A percentile compares a stretch with the other conserved stretches of the same genome.
phyloP scores from a whole-genome alignment of 2,113 vertebrate genomes.

The Sigmodon hispidus region DNA sequence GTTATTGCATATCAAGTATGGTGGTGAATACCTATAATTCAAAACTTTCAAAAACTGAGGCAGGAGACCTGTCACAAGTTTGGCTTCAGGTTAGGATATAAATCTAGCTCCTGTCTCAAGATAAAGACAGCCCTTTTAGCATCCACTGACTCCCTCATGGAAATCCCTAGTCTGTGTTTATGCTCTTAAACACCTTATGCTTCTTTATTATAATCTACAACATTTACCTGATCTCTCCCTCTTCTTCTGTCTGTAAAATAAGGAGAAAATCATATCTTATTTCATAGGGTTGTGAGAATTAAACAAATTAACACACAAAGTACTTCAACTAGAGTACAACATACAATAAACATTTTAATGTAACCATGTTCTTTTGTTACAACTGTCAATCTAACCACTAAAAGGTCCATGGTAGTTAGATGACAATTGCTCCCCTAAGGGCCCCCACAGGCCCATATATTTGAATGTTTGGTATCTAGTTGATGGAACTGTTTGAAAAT shows the following conservation, averaged over 20 bases:
- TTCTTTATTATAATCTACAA: conserved; percentile 41
- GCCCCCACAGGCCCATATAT: background rate
- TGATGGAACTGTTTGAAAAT: background rate
- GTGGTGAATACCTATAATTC: background rate
- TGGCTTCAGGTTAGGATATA: background rate
- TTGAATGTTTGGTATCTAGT: background rate
- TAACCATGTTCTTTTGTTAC: conserved; percentile 29
- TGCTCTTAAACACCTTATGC: background rate
- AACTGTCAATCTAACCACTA: background rate
- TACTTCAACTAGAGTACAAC: background rate
- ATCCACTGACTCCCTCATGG: background rate
- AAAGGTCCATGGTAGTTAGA: background rate
- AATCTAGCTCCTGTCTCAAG: background rate
- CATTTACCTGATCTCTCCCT: conserved; percentile 27
- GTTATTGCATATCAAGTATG: background rate
- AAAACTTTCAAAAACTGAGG: background rate
- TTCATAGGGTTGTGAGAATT: conserved; percentile 8
- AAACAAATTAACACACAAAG: conserved; percentile 22
- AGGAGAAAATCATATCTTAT: background rate
- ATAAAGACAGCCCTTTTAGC: background rate
- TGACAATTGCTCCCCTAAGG: background rate
- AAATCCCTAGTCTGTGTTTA: background rate
- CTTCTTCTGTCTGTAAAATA: conserved; percentile 32
- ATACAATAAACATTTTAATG: background rate
- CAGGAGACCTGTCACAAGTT: too few species aligned